A percentile compares a stretch with the other conserved stretches of the same genome.
These are phyloP conservation scores for Lumbricus terrestris DNA, from an alignment of 2,888 invertebrate species.

Conservation along the genomic window DNA sequence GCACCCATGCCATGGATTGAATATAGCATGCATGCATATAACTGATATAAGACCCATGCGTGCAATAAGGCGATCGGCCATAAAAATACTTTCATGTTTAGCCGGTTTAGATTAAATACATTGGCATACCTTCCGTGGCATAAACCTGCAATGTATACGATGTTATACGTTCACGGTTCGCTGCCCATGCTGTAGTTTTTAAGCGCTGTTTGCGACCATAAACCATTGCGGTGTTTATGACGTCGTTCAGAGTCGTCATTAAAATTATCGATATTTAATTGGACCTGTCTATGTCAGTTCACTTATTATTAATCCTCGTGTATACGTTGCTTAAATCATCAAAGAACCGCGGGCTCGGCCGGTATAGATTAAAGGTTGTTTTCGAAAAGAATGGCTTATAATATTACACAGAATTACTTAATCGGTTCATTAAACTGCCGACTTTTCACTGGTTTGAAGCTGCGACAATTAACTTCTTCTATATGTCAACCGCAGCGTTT, in stretches of 20 bases:
- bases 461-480: background rate
- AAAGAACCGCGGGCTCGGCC: background rate
- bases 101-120: no score
- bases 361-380: background rate
- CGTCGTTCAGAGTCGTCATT: background rate
- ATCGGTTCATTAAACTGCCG: background rate
- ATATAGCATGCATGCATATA: no score
- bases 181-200: background rate
- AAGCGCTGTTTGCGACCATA: background rate
- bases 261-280: background rate
- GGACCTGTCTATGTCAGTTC: background rate
- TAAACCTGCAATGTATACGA: no score
- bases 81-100: no score
- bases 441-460: background rate
- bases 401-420: background rate
- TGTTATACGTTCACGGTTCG: no score
- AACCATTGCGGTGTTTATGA: background rate
- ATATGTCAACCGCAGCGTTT: background rate
- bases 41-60: no score
- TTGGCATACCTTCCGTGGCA: background rate
- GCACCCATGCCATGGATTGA: no score
- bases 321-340: background rate
- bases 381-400: background rate
- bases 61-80: no score
- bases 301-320: background rate